phyloP scores from a whole-genome alignment of 2,888 invertebrate species.

The Branchipolynoe longqiensis region DNA sequence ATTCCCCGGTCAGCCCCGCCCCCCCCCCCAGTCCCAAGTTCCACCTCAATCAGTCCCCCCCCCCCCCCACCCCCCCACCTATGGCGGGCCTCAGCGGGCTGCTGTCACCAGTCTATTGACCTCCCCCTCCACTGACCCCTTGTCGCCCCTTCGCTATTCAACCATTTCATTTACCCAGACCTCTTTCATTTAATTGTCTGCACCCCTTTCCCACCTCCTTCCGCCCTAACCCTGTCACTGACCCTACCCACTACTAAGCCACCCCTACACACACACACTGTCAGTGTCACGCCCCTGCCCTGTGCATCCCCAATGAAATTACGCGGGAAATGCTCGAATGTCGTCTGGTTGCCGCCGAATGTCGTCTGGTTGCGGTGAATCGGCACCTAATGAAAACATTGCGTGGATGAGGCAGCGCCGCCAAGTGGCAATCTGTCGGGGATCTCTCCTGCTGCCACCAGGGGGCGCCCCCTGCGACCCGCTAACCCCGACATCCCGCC shows the following conservation, averaged over 20 bases:
- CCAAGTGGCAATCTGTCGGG: conserved; percentile 45
- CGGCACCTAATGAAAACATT: conserved; percentile 42
- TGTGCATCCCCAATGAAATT: conserved; percentile 20
- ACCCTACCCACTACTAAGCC: no score
- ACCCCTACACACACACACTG: neutral
- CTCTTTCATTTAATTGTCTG: no score
- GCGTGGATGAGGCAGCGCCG: conserved; percentile 15
- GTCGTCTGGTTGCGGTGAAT: conserved; percentile 30
- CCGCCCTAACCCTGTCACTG: no score
- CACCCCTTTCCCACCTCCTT: no score
- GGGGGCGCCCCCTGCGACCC: conserved; percentile 2
- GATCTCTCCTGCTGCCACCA: conserved; percentile 39
- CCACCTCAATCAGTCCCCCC: neutral
- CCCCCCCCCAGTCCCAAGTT: neutral
- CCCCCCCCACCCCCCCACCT: neutral
- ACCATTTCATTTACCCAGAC: no score
- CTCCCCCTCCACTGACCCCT: no score
- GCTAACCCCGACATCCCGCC: no score
- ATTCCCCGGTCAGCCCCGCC: neutral
- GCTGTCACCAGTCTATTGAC: no score
- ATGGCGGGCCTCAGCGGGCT: neutral
- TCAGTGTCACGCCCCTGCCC: neutral
- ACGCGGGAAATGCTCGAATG: conserved; percentile 13
- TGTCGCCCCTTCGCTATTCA: no score
- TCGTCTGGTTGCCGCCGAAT: neutral